Evolutionary conservation across 2,113 vertebrate species (phyloP).

Genomic region (Egretta garzetta): DNA sequence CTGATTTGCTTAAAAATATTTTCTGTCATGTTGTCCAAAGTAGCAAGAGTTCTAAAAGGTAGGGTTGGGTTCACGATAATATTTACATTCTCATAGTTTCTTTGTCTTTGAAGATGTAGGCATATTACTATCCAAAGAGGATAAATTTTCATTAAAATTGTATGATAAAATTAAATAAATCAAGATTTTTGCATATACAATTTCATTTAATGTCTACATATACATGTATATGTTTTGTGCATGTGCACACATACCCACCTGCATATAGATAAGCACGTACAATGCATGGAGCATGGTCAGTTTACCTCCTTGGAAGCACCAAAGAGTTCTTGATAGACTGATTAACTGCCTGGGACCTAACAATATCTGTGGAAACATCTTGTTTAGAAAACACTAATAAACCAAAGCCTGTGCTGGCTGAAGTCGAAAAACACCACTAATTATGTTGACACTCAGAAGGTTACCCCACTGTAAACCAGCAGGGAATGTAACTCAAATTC

Average conservation of each 20-base stretch:
- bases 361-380: background rate
- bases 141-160: background rate
- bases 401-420: background rate
- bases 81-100: background rate
- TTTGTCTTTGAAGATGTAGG: background rate
- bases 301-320: background rate
- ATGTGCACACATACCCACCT: background rate
- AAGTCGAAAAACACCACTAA: background rate
- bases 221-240: background rate
- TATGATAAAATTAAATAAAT: background rate
- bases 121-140: background rate
- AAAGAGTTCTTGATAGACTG: background rate
- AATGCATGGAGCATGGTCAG: background rate
- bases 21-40: background rate
- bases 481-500: background rate
- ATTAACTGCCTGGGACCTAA: background rate
- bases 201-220: background rate
- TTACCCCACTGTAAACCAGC: background rate
- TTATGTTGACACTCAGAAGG: background rate
- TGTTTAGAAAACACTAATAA: background rate
- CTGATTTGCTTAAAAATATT: background rate
- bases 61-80: background rate
- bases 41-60: background rate
- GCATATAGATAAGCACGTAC: background rate
- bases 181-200: background rate